Conservation (phyloP, 2,888 invertebrate species). For the Plusia festucae region DNA sequence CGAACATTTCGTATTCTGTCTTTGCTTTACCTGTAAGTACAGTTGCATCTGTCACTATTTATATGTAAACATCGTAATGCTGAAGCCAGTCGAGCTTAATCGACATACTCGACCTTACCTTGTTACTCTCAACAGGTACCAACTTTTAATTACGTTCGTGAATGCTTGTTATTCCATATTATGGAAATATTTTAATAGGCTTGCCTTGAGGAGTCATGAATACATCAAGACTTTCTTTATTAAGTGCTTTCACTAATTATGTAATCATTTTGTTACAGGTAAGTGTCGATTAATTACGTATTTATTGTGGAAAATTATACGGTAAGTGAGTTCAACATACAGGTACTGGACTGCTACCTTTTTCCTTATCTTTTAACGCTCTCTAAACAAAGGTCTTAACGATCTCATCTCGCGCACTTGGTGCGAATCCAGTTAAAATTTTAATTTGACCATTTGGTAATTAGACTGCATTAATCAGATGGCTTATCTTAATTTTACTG, state of each 20-base stretch:
- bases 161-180: constrained; percentile 24
- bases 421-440: constrained; percentile 48
- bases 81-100: constrained; percentile 36
- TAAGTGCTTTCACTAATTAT: constrained; percentile 49
- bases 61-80: constrained; percentile 28
- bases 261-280: constrained; percentile 76
- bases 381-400: constrained; percentile 59
- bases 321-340: constrained; percentile 47
- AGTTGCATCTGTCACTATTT: constrained; percentile 29
- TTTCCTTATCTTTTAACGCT: constrained; percentile 56
- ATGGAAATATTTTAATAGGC: constrained; percentile 20
- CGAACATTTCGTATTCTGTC: constrained; percentile 43
- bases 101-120: constrained; percentile 29
- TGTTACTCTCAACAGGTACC: constrained; percentile 14
- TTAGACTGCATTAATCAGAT: constrained; percentile 64
- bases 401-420: constrained; percentile 45
- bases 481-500: constrained; percentile 57
- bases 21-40: constrained; percentile 20
- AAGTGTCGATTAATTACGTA: constrained; percentile 66
- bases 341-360: background rate
- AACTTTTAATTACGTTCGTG: constrained; percentile 41
- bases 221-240: constrained; percentile 38
- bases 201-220: constrained; percentile 7
- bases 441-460: constrained; percentile 53
- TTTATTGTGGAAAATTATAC: constrained; percentile 29